Evolutionary conservation across 2,113 vertebrate genomes (phyloP).

Genomic region (Alectura lathami): DNA sequence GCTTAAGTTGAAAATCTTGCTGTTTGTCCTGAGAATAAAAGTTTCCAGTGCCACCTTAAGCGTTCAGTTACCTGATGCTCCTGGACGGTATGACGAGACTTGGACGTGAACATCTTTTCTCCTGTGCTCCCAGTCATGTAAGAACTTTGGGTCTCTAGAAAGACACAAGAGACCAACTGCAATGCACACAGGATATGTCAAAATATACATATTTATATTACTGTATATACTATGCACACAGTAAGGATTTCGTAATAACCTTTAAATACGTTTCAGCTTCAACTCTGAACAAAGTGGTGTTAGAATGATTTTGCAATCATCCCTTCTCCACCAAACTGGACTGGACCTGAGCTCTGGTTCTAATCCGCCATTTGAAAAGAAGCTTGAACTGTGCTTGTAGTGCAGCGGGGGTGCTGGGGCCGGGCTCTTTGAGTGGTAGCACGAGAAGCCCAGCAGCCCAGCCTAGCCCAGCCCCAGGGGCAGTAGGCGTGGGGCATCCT

Average conservation of each 20-base stretch:
- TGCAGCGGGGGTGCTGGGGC: not conserved
- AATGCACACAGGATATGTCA: not conserved
- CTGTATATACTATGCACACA: not conserved
- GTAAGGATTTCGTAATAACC: accelerated
- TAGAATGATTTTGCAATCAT: not conserved
- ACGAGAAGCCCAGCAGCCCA: not conserved
- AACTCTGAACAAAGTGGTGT: not conserved
- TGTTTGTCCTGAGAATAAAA: not conserved
- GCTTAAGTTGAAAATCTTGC: not conserved
- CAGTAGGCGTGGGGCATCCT: not conserved
- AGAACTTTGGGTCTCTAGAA: not conserved
- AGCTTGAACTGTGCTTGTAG: not conserved
- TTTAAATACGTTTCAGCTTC: not conserved
- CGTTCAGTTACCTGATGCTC: accelerated
- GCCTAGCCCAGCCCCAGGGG: not conserved
- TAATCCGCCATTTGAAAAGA: not conserved
- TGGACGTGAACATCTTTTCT: not conserved
- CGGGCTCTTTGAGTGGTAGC: not conserved
- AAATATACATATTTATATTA: not conserved
- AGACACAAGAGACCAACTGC: not conserved
- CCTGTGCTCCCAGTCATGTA: not conserved
- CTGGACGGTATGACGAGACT: not conserved
- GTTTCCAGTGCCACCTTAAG: not conserved
- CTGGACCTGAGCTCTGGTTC: not conserved
- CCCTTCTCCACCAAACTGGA: not conserved